phyloP scores from a whole-genome alignment of 2,113 vertebrate genomes.

The Saccopteryx leptura region DNA sequence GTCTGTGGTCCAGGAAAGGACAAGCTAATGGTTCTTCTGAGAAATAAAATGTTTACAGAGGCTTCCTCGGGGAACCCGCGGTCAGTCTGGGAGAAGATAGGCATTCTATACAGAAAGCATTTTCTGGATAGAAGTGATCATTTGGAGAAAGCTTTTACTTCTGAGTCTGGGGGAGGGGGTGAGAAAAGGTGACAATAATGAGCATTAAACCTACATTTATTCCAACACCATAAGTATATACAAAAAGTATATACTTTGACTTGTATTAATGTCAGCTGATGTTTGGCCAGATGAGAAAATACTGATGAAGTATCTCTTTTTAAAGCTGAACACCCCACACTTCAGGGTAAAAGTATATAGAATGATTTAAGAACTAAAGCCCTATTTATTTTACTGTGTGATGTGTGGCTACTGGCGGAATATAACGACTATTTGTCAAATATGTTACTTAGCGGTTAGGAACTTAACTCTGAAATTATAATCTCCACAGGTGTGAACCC shows the following conservation, averaged over 20 bases:
- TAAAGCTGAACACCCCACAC: not conserved
- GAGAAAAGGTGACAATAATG: not conserved
- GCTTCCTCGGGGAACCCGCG: not conserved
- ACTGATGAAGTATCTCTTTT: conserved; percentile 14
- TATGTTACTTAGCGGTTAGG: conserved; percentile 37
- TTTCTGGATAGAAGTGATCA: not conserved
- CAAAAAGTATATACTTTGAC: not conserved
- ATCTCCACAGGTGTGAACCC: conserved; percentile 9
- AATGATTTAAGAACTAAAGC: conserved; percentile 45
- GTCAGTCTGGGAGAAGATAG: not conserved
- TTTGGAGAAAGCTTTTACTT: conserved; percentile 29
- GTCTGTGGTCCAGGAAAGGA: conserved; percentile 73
- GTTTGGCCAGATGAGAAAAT: conserved; percentile 38
- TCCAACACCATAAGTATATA: not conserved
- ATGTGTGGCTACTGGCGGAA: not conserved
- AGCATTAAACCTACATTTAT: not conserved
- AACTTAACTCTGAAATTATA: conserved; percentile 32
- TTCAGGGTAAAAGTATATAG: conserved; percentile 48
- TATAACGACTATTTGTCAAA: conserved; percentile 33
- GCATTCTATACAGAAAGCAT: not conserved
- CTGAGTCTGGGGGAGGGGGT: not conserved
- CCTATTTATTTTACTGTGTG: conserved; percentile 22
- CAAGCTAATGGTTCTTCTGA: conserved; percentile 76
- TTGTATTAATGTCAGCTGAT: not conserved
- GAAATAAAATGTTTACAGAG: conserved; percentile 66